Conservation (phyloP, 1,140 invertebrate species). For the Drosophila sp. region DNA sequence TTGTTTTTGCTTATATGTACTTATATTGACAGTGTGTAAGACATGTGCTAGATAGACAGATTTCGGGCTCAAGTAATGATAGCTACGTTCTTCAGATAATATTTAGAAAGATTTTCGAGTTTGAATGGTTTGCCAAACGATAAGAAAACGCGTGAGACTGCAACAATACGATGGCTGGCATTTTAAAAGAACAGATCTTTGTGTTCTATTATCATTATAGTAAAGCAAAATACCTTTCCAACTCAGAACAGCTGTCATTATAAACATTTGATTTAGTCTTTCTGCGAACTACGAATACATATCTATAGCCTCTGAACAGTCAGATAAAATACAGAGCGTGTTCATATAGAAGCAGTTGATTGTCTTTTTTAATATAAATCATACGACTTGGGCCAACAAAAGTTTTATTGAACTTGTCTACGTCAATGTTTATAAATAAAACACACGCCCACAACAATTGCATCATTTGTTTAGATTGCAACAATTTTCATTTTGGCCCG, state of each 20-base stretch:
- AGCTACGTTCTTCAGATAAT: too few relatives aligned
- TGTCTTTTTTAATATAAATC: not conserved
- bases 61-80: not conserved
- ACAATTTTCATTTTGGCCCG: slow-evolving; percentile 23
- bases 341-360: not conserved
- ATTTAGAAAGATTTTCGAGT: too few relatives aligned
- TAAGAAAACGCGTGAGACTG: too few relatives aligned
- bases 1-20: not conserved
- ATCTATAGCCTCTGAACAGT: not conserved
- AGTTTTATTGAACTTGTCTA: slow-evolving; percentile 24
- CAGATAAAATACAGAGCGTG: not conserved
- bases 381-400: slow-evolving; percentile 8
- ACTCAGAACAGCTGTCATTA: too few relatives aligned
- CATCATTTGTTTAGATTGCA: slow-evolving; percentile 60
- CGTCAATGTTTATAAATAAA: slow-evolving; percentile 66
- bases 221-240: too few relatives aligned
- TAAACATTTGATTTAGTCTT: too few relatives aligned
- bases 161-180: too few relatives aligned
- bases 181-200: too few relatives aligned
- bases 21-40: not conserved
- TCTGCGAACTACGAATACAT: too few relatives aligned
- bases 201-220: too few relatives aligned
- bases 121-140: too few relatives aligned
- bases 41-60: not conserved
- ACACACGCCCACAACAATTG: slow-evolving; percentile 41